These are phyloP conservation scores for Geophilus truncorum DNA, from an alignment of 2,888 invertebrate genomes.

Conservation along the genomic window DNA sequence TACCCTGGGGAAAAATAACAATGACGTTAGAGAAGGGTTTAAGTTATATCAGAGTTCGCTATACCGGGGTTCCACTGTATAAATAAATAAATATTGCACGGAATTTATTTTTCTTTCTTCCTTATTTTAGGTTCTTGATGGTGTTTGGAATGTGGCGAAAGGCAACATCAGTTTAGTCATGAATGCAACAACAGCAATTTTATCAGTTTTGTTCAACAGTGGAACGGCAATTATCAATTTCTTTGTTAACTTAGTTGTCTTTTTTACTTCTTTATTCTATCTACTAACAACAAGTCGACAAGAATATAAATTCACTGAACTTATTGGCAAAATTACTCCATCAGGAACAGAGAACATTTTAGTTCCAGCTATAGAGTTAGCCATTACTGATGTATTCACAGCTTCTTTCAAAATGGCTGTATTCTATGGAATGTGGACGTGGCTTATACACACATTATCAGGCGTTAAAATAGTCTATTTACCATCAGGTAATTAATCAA, in stretches of 20 bases:
- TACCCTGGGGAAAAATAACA: too few species aligned
- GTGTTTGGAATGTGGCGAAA: constrained; percentile 81
- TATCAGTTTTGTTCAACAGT: constrained; percentile 80
- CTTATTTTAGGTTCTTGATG: constrained; percentile 66
- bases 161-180: constrained; percentile 83
- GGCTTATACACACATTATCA: constrained; percentile 93
- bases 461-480: constrained; percentile 90
- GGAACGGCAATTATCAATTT: constrained; percentile 86
- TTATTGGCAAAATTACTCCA: constrained; percentile 74
- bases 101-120: too few species aligned
- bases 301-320: constrained; percentile 88
- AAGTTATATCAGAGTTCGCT: too few species aligned
- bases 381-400: constrained; percentile 88
- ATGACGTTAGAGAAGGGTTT: too few species aligned
- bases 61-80: too few species aligned
- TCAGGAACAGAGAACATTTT: constrained; percentile 50
- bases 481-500: constrained; percentile 66
- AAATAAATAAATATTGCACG: too few species aligned
- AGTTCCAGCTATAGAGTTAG: constrained; percentile 76
- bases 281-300: constrained; percentile 77
- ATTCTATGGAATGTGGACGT: constrained; percentile 97
- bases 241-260: constrained; percentile 81
- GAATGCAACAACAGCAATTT: constrained; percentile 75
- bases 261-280: constrained; percentile 94
- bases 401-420: constrained; percentile 95